Evolutionary conservation across 1,140 invertebrate species (phyloP), one percentile per base, ranked within the genome.

Genomic region (Musca vetustissima): DNA sequence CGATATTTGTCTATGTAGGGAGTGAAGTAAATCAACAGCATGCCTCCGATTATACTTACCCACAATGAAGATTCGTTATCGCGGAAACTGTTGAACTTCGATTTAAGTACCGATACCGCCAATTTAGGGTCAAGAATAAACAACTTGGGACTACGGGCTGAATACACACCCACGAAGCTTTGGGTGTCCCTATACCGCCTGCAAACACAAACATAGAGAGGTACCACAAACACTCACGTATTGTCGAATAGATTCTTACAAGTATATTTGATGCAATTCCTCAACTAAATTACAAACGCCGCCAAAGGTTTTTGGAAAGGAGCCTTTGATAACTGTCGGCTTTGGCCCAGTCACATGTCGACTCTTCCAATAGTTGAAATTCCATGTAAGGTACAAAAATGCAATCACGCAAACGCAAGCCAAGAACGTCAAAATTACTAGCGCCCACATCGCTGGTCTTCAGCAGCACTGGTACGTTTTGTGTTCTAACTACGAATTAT

Each of bases 71-170:
- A 69, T 57, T 79, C 76, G 68, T 83, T 84, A 64, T 83, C 78
- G 19, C 78, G 75, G 67, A 86, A 86, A 64, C 76, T 55, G 21
- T 81, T 79, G 43, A 86, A 86, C 66, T 85, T 83, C 19, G 84
- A 81, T 1, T 87, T 78, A 1, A 87, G 72, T 14, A 88, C 83
- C 17, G 79, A 72, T 64, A 84, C 83, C 0, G 86, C 81, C 17
- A 88, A 52, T 24, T 85, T 81, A 0, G 85, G 84, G 72, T 83
- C 85, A 4, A 83, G 67, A 0, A 87, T 71, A 50, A 88, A 68
- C 11, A 88, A 67, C n/a, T 80, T 76, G 0, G 79, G 78, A 17
- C 22, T 47, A 7, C 79, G 75, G 2, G 64, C 69, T 15, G 71
- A 32, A 69, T 71, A 80, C 3, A 80, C 68, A 1, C 79, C 79